Base-by-base conservation (phyloP, 1,140 invertebrate genomes). In the Pissodes strobi region DNA sequence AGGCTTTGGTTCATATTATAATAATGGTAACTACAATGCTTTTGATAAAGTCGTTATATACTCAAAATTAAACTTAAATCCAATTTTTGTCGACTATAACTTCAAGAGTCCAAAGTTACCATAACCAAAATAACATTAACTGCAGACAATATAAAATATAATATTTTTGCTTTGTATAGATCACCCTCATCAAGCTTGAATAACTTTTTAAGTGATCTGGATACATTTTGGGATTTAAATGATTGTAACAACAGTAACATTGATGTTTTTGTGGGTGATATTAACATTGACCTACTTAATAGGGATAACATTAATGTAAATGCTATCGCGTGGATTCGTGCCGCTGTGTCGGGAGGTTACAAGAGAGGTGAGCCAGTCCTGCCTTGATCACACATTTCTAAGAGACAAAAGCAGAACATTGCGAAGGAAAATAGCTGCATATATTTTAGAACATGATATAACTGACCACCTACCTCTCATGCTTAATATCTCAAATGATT, bases 21-120 rank as follows among this genome's bases (percentile, higher is more conserved):
- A 41, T n/a, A 41, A n/a, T 41, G 38, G 38, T 41, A 41, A n/a
- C 38, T 41, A 41, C n/a, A 41, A 41, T 41, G 17, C 38, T n/a
- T 41, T 41, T 41, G 38, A 41, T 41, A n/a, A n/a, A 41, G n/a
- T 41, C n/a, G 17, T 41, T 41, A 17, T 41, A 13, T 41, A 41
- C 12, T 41, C 38, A 41, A 41, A 41, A 41, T 5, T 41, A 17
- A n/a, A 41, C n/a, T 41, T 41, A 17, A 41, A 41, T 34, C 30
- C 30, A 34, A 34, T 8, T 41, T 41, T 4, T 17, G n/a, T 13
- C 38, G n/a, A 41, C n/a, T 41, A 13, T 41, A 41, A 41, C 12
- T 41, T 5, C 38, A 41, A 41, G n/a, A 3, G 4, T 41, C 38
- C 3, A 6, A 41, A n/a, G 38, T 41, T 5, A 41, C 38, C 12